Evolutionary conservation across 2,888 invertebrate genomes (phyloP).

Genomic region (Argynnis bischoffii): DNA sequence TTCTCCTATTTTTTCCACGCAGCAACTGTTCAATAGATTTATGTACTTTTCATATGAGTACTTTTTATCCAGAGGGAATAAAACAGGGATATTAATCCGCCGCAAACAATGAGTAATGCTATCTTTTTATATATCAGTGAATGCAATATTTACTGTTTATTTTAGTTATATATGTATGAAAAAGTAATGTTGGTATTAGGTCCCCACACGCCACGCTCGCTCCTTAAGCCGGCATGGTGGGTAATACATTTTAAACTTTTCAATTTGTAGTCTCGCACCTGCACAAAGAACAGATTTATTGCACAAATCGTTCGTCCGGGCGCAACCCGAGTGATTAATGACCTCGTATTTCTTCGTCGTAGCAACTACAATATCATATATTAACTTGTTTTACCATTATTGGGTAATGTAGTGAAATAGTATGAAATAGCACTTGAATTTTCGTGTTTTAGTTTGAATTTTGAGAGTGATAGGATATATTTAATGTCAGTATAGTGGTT

Average conservation of each 20-base stretch:
- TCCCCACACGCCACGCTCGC: not conserved
- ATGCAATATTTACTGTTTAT: too few species aligned
- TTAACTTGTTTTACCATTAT: not conserved
- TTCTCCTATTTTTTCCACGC: too few species aligned
- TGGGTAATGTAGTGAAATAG: too few species aligned
- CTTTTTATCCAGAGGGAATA: too few species aligned
- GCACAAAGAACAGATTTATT: conserved; percentile 17
- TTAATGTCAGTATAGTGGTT: too few species aligned
- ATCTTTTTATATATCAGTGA: too few species aligned
- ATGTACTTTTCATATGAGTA: too few species aligned
- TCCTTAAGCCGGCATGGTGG: conserved; percentile 1
- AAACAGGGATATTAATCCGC: too few species aligned
- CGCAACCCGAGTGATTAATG: conserved; percentile 2
- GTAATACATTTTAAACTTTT: conserved; percentile 11
- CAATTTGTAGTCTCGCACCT: conserved; percentile 4
- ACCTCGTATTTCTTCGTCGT: conserved; percentile 9
- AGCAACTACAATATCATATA: conserved; percentile 4
- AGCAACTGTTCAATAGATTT: too few species aligned
- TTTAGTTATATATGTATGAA: too few species aligned
- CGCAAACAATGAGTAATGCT: too few species aligned
- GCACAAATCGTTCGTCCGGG: conserved; percentile 6
- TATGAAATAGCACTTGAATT: not conserved
- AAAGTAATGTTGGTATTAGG: too few species aligned
- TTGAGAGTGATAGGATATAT: not conserved
- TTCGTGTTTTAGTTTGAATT: not conserved